Percentiles rank a stretch among this genome's conserved stretches.
Conservation (phyloP, 2,797 vertebrate genomes). For the Hapalemur alaotrensis region DNA sequence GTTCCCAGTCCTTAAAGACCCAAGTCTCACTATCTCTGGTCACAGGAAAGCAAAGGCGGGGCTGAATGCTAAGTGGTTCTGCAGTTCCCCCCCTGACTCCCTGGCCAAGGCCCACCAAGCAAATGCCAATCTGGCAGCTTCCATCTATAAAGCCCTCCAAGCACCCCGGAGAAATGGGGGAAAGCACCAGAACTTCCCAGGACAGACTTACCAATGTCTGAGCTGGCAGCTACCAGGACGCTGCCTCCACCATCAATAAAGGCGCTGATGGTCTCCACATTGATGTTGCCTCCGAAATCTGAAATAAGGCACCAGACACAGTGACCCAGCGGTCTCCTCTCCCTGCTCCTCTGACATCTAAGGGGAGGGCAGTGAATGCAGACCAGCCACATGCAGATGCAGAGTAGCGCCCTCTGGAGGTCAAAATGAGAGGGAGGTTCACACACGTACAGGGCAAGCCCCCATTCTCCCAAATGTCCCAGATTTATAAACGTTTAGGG, state of each 20-base stretch:
- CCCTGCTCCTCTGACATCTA: not conserved
- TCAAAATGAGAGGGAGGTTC: not conserved
- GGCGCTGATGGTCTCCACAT: slow-evolving; percentile 95
- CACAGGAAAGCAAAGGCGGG: not conserved
- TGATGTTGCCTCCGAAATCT: slow-evolving; percentile 99
- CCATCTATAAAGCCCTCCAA: not conserved
- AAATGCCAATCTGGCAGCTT: not conserved
- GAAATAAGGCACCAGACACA: slow-evolving; percentile 43
- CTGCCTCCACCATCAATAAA: slow-evolving; percentile 98
- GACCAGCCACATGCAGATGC: not conserved
- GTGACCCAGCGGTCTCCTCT: not conserved
- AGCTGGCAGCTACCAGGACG: slow-evolving; percentile 94
- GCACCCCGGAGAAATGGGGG: not conserved
- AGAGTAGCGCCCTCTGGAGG: not conserved
- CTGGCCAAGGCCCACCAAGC: not conserved
- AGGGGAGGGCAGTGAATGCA: not conserved
- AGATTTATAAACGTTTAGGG: not conserved
- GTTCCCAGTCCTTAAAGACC: not conserved
- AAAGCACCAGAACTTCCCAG: not conserved
- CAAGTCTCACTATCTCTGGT: not conserved
- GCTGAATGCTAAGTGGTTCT: not conserved
- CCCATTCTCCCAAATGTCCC: not conserved
- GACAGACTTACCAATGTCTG: slow-evolving; percentile 92
- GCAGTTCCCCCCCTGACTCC: not conserved
- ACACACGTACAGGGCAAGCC: not conserved